Base-by-base conservation (phyloP, 2,113 vertebrate genomes). In the Lates calcarifer region DNA sequence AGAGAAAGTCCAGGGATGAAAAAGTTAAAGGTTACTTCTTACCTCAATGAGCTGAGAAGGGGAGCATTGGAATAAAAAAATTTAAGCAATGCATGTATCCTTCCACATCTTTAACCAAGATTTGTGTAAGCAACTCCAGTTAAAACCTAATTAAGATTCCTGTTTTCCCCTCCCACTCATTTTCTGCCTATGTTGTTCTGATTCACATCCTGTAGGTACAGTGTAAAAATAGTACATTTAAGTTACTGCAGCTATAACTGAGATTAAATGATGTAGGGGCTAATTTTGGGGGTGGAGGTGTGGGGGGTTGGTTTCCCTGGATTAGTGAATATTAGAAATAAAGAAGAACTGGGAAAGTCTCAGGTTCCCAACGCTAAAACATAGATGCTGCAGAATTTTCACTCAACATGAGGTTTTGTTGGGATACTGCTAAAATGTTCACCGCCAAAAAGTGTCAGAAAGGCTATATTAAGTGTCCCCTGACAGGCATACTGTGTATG, bases 81-180 rank as follows among this genome's bases (percentile, higher is more conserved):
- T 35, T 2, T 17, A 37, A 4, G 33, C 1, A 8, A 20, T 47
- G 10, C 18, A 77, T 58, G 31, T 24, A 43, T 55, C 74, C 74
- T 60, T 35, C 15, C 28, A 47, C 14, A 41, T 76, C 3, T 60
- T 55, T 24, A 55, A 60, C 20, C 20, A 33, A n/a, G 6, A 2
- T 76, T 78, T 62, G 28, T 31, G 24, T 39, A 84, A 57, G 70
- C 75, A 85, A 31, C 24, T 65, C n/a, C 31, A 79, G 31, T 73
- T 85, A 74, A 85, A 83, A 64, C 74, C 77, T 79, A 74, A 91
- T 86, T 77, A 85, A 77, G 61, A 81, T 79, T 79, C 57, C 63
- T 53, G 28, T 74, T 53, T 60, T 22, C 69, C 26, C 69, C 69
- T 87, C 85, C 81, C 58, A 80, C 74, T 87, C 45, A 70, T 72